Conservation (phyloP, 2,888 invertebrate genomes). For the Trilocha varians region DNA sequence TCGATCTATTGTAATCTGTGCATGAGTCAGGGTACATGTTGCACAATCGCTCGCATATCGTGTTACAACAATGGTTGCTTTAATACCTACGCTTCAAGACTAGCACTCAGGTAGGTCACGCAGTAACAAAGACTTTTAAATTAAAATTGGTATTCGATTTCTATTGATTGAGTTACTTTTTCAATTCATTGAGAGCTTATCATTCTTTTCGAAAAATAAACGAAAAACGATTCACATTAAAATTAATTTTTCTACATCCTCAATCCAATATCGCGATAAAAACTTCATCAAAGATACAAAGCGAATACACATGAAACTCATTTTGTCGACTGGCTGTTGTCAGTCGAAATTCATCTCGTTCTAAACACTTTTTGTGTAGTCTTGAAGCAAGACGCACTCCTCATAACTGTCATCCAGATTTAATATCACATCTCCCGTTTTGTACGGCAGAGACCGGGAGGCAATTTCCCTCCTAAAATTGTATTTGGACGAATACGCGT, state of each 20-base stretch:
- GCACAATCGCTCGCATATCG: too few relatives aligned
- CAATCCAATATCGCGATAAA: neutral
- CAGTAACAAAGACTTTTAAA: too few relatives aligned
- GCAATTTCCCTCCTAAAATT: conserved; percentile 69
- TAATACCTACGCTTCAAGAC: too few relatives aligned
- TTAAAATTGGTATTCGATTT: too few relatives aligned
- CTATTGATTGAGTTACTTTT: too few relatives aligned
- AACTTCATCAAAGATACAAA: neutral
- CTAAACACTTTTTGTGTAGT: conserved; percentile 39
- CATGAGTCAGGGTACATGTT: too few relatives aligned
- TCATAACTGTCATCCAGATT: conserved; percentile 70
- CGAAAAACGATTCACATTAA: neutral
- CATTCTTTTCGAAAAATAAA: conserved; percentile 1
- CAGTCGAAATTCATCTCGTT: conserved; percentile 43
- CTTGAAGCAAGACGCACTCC: conserved; percentile 38
- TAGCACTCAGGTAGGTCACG: too few relatives aligned
- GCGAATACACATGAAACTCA: conserved; percentile 15
- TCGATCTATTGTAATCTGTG: too few relatives aligned
- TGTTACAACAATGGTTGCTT: too few relatives aligned
- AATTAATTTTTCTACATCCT: conserved; percentile 1
- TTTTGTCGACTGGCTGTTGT: conserved; percentile 24
- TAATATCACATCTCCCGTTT: conserved; percentile 67
- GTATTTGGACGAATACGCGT: conserved; percentile 62
- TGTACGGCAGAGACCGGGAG: conserved; percentile 52
- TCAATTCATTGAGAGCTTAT: too few relatives aligned